Conservation (phyloP, 2,888 invertebrate genomes). For the Adineta ricciae region DNA sequence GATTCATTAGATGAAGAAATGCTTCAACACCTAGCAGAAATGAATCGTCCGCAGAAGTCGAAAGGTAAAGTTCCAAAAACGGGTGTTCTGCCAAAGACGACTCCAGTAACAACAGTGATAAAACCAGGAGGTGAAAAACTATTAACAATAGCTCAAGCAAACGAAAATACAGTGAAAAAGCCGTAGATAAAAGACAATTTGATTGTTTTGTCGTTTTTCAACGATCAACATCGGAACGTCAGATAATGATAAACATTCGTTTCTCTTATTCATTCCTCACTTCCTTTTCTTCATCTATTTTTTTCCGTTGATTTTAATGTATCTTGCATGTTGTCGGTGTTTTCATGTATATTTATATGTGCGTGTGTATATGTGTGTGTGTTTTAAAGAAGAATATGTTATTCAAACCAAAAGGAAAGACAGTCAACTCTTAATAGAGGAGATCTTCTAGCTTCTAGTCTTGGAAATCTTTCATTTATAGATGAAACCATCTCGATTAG, state of each 20-base stretch:
- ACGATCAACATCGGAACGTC: background rate
- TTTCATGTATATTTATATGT: too few relatives aligned
- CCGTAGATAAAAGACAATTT: background rate
- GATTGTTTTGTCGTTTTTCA: background rate
- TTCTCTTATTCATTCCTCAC: background rate
- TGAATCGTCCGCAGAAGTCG: background rate
- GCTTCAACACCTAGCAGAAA: background rate
- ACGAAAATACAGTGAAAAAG: too few relatives aligned
- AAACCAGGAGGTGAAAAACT: too few relatives aligned
- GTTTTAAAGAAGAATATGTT: background rate
- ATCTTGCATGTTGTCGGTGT: too few relatives aligned
- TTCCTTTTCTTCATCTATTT: background rate
- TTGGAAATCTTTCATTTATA: background rate
- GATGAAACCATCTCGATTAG: constrained; percentile 11
- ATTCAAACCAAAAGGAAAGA: background rate
- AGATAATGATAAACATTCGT: background rate
- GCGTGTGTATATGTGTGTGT: too few relatives aligned
- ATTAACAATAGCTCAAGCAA: too few relatives aligned
- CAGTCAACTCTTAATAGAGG: background rate
- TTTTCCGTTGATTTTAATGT: background rate
- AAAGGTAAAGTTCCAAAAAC: too few relatives aligned
- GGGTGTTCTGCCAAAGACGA: too few relatives aligned
- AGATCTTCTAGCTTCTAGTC: background rate
- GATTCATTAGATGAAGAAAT: background rate
- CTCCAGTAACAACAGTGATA: too few relatives aligned